Evolutionary conservation across 35 echinoderm and acorn worm genomes (phyloP).

Genomic region (Heliocidaris tuberculata): DNA sequence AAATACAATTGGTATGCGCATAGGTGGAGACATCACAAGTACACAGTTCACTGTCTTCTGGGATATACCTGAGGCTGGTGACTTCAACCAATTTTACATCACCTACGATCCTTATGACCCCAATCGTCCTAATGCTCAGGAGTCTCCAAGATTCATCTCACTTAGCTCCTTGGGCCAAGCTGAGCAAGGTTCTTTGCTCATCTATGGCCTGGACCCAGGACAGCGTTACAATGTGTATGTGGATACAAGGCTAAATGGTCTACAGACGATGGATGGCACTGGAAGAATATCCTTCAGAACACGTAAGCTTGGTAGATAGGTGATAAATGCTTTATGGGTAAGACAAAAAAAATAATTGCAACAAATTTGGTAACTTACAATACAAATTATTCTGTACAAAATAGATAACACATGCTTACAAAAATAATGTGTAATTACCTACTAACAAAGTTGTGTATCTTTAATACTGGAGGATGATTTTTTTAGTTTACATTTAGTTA

Average conservation of each 20-base stretch:
- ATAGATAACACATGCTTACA: no score
- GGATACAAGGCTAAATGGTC: not conserved
- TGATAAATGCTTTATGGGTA: no score
- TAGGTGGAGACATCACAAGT: not conserved
- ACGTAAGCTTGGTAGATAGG: not conserved
- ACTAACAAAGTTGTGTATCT: no score
- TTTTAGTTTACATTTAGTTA: no score
- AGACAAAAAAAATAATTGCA: no score
- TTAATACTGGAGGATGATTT: no score
- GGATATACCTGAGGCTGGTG: not conserved
- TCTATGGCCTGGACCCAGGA: conserved; percentile 8
- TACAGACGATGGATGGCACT: not conserved
- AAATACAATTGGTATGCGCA: not conserved
- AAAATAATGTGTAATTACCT: no score
- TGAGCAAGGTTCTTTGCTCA: not conserved
- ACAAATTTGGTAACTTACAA: no score
- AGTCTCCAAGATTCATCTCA: not conserved
- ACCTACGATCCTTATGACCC: not conserved
- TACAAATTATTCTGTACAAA: no score
- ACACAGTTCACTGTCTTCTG: not conserved
- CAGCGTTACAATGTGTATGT: not conserved
- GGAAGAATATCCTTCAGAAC: conserved; percentile 14
- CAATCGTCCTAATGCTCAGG: not conserved
- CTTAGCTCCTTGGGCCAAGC: not conserved
- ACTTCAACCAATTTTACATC: conserved; percentile 15